Conservation (phyloP, 2,797 vertebrate species). For the Chelmon rostratus region DNA sequence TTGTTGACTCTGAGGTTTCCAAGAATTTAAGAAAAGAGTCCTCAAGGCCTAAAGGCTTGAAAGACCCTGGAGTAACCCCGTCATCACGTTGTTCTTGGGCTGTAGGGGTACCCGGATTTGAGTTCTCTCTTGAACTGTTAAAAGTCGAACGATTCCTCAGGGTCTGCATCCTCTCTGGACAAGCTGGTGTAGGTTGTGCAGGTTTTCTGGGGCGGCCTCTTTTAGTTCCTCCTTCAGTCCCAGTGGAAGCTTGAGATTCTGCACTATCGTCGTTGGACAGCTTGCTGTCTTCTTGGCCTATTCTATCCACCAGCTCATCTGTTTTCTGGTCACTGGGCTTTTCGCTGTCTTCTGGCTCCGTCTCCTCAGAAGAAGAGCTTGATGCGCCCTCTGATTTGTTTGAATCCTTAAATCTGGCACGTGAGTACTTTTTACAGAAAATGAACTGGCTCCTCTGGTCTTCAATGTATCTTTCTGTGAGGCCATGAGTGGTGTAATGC, state of each 20-base stretch:
- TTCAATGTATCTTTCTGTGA: conserved; percentile 94
- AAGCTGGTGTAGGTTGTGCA: conserved; percentile 78
- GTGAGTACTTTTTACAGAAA: conserved; percentile 91
- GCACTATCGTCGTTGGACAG: conserved; percentile 74
- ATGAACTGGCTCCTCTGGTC: conserved; percentile 95
- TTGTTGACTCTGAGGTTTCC: conserved; percentile 93
- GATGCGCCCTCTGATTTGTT: conserved; percentile 79
- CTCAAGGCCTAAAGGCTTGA: conserved; percentile 95
- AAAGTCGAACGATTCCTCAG: conserved; percentile 81
- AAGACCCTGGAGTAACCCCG: conserved; percentile 89
- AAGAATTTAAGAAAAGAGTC: conserved; percentile 95
- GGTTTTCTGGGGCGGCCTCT: conserved; percentile 86
- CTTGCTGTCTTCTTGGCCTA: conserved; percentile 76
- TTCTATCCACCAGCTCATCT: conserved; percentile 66
- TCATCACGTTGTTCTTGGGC: conserved; percentile 88
- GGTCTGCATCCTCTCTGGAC: conserved; percentile 81
- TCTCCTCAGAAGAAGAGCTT: conserved; percentile 77
- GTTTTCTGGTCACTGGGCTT: conserved; percentile 64
- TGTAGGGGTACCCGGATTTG: conserved; percentile 86
- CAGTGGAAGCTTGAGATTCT: conserved; percentile 77
- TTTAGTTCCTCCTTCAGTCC: conserved; percentile 73
- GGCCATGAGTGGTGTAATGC: conserved; percentile 97
- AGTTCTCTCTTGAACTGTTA: conserved; percentile 85
- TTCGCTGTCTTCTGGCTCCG: conserved; percentile 65
- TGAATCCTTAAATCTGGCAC: conserved; percentile 84